Base-by-base conservation (phyloP, 2,797 vertebrate species). In the Tympanoctomys barrerae region DNA sequence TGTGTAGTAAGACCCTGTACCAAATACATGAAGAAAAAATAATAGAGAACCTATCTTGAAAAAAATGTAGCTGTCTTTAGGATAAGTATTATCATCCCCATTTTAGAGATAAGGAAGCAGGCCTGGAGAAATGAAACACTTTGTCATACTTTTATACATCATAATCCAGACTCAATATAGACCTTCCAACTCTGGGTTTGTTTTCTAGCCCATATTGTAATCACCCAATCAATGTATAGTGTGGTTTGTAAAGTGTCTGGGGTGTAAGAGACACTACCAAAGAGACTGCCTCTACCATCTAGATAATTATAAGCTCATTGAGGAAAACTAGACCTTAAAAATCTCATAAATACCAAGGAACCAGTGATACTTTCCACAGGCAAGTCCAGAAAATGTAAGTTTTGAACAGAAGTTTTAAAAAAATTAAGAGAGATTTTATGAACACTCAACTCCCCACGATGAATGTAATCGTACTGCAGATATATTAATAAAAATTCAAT, bases 91-190 rank as follows among this genome's bases (percentile, higher is more conserved):
- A 85, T 31, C 22, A 79, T 39, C 28, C 36, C 36, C 31, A 88
- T 39, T 92, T 94, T 82, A 90, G 54, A 90, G 42, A 71, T 52
- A 68, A 88, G 64, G 19, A 95, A 95, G 82, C 18, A 94, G 59
- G 33, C 66, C 59, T 59, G 39, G 33, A 81, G n/a, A 92, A 21
- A 70, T 62, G 28, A 89, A 83, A 57, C 64, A 57, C 77, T 57
- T 49, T 62, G 62, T 70, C 80, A 57, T 19, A 81, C 4, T 68
- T 66, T 68, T 33, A 49, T 70, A 46, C n/a, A 82, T 54, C 46
- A 94, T 16, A 85, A 52, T 64, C 14, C 82, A 83, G 77, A 80
- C 39, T 92, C 85, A 80, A 61, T 80, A 66, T 54, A 85, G 46
- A 88, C n/a, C 33, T 89, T 62, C 33, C 11, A 66, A 39, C 21